Evolutionary conservation across 2,113 vertebrate genomes (phyloP).

Genomic region (Petrocephalus microphthalmus): DNA sequence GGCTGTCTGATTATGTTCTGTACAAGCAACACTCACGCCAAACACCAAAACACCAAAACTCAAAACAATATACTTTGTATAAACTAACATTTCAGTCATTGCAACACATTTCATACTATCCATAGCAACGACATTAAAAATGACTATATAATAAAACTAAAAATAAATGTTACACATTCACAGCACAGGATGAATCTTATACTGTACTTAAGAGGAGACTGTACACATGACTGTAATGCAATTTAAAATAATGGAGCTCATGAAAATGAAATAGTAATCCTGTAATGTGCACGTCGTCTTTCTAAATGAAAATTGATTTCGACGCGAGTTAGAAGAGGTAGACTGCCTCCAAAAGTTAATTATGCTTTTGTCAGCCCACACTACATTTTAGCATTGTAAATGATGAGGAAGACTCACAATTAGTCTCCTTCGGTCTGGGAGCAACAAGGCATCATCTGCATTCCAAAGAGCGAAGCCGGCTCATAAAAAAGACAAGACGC

Average conservation of each 20-base stretch:
- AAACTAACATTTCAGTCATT: not conserved
- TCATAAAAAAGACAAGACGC: not conserved
- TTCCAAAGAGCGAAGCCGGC: not conserved
- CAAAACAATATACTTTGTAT: not conserved
- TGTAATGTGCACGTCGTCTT: not conserved
- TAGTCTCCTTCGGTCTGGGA: not conserved
- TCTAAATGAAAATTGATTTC: constrained; percentile 12
- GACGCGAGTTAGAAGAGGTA: not conserved
- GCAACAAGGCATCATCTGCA: not conserved
- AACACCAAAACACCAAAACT: constrained; percentile 34
- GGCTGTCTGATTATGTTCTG: constrained; percentile 39
- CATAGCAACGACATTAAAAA: not conserved
- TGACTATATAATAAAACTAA: not conserved
- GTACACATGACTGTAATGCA: not conserved
- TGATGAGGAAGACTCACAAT: constrained; percentile 30
- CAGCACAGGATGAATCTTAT: not conserved
- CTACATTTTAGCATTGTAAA: constrained; percentile 25
- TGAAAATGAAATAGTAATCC: not conserved
- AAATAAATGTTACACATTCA: not conserved
- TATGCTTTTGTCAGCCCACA: not conserved
- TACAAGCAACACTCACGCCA: constrained; percentile 40
- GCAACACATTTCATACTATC: not conserved
- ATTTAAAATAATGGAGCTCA: not conserved
- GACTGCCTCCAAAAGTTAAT: constrained; percentile 1
- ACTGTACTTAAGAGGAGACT: not conserved